Percentiles rank a stretch among this genome's conserved stretches.
phyloP scores from a whole-genome alignment of 2,888 invertebrate genomes.

The Acanthacorydalis orientalis region DNA sequence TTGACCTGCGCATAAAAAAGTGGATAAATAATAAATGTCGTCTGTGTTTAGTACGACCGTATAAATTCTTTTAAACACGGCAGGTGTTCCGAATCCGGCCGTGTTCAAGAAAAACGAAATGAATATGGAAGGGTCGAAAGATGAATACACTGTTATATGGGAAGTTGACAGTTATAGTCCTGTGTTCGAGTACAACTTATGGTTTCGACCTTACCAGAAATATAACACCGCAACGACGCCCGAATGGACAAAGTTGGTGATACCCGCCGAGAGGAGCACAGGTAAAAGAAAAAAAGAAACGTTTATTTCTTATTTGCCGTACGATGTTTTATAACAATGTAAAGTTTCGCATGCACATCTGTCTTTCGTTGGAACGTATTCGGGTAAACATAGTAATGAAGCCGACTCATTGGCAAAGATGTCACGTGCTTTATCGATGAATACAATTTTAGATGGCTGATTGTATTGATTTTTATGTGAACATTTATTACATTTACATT shows the following conservation, averaged over 20 bases:
- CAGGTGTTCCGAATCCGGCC: slow-evolving; percentile 51
- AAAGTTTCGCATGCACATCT: too few relatives aligned
- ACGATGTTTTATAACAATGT: too few relatives aligned
- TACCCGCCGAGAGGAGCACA: slow-evolving; percentile 45
- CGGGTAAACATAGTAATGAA: too few relatives aligned
- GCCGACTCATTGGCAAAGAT: too few relatives aligned
- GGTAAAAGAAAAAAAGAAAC: slow-evolving; percentile 5
- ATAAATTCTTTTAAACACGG: slow-evolving; percentile 7
- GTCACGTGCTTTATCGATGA: background rate
- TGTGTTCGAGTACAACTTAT: slow-evolving; percentile 52
- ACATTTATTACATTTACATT: background rate
- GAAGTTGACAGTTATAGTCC: slow-evolving; percentile 70
- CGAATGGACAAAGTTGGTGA: slow-evolving; percentile 49
- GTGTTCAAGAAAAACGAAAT: slow-evolving; percentile 41
- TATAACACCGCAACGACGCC: slow-evolving; percentile 30
- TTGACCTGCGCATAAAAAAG: too few relatives aligned
- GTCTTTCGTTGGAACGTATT: too few relatives aligned
- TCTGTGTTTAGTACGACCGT: too few relatives aligned
- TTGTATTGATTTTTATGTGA: background rate
- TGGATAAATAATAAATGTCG: too few relatives aligned
- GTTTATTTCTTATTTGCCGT: too few relatives aligned
- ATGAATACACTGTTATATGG: slow-evolving; percentile 56
- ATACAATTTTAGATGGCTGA: background rate
- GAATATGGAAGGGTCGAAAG: slow-evolving; percentile 18
- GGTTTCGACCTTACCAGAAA: slow-evolving; percentile 35